Evolutionary conservation across 2,113 vertebrate genomes (phyloP), one percentile per base, ranked within the genome.

Genomic region (Labeo catla): DNA sequence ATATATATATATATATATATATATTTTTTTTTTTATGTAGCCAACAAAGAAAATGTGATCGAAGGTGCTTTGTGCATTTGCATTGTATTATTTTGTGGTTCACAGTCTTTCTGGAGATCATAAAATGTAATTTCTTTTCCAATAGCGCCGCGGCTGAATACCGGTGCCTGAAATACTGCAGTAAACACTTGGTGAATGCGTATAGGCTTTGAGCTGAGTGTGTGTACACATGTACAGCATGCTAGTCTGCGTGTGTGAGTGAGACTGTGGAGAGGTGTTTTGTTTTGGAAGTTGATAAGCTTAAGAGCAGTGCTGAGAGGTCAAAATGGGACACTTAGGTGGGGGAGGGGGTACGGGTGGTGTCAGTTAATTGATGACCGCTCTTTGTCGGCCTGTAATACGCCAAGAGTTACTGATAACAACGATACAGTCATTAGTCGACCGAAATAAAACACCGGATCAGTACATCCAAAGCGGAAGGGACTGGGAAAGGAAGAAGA

Each of bases 331-430:
- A 81, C 16, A 43, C 23, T 23, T 36, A 8, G 28, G 34, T 52
- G n/a, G n/a, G 11, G 63, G 36, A 11, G 9, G 50, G 11, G 21
- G 34, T 50, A 6, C 10, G 10, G 61, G 34, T 34, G 19, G 23
- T 80, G 63, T 57, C 1, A 11, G 47, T 68, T 83, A 84, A 85
- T 78, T 84, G 86, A 86, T 87, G 77, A 74, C 85, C 81, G 49
- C 76, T 87, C 85, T 91, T 79, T 83, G 43, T 84, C 81, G 70
- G 72, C 68, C 87, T 86, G 79, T 50, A 36, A 85, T 90, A 86
- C 57, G 83, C 85, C 80, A 76, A 78, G 86, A 66, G 59, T 81
- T 80, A 85, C 81, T 87, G 87, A 91, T 87, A 88, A 89, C 86
- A 63, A 70, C 16, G 36, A 87, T 86, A 86, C 43, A 77, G 86